A percentile compares a stretch with the other conserved stretches of the same genome.
Evolutionary conservation across 2,797 vertebrate genomes (phyloP).

Genomic region (Gymnocypris eckloni): DNA sequence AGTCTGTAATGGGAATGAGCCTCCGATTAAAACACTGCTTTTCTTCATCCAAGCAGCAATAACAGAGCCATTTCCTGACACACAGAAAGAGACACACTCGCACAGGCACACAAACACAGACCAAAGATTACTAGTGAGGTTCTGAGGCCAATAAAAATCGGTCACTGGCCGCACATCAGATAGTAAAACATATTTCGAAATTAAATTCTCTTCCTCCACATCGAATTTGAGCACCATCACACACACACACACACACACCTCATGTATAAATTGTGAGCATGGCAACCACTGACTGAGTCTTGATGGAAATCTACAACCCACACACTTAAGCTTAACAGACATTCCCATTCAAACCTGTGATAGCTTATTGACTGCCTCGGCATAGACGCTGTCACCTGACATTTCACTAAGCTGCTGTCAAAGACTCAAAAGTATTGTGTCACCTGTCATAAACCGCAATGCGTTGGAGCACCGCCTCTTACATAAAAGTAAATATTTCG

Average conservation of each 20-base stretch:
- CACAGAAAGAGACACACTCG: slow-evolving; percentile 2
- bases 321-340: slow-evolving; percentile 45
- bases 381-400: slow-evolving; percentile 46
- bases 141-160: slow-evolving; percentile 25
- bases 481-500: neutral
- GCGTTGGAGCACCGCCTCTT: neutral
- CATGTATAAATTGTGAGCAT: neutral
- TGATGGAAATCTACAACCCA: slow-evolving; percentile 42
- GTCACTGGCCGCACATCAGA: neutral
- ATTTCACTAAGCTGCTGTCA: slow-evolving; percentile 47
- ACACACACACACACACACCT: neutral
- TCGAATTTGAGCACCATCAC: neutral
- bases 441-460: slow-evolving; percentile 38
- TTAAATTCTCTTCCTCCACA: slow-evolving; percentile 12
- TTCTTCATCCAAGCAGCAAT: slow-evolving; percentile 59
- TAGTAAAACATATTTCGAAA: slow-evolving; percentile 23
- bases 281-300: slow-evolving; percentile 25
- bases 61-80: slow-evolving; percentile 57
- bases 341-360: slow-evolving; percentile 42
- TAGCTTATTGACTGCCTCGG: slow-evolving; percentile 43
- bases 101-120: slow-evolving; percentile 30
- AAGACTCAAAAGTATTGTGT: slow-evolving; percentile 35
- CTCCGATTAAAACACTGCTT: slow-evolving; percentile 66
- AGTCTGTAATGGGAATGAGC: slow-evolving; percentile 66
- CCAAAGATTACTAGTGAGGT: slow-evolving; percentile 37